A percentile compares a stretch with the other conserved stretches of the same genome.
Evolutionary conservation across 2,888 invertebrate genomes (phyloP).

Genomic region (Amphipoea lucens): DNA sequence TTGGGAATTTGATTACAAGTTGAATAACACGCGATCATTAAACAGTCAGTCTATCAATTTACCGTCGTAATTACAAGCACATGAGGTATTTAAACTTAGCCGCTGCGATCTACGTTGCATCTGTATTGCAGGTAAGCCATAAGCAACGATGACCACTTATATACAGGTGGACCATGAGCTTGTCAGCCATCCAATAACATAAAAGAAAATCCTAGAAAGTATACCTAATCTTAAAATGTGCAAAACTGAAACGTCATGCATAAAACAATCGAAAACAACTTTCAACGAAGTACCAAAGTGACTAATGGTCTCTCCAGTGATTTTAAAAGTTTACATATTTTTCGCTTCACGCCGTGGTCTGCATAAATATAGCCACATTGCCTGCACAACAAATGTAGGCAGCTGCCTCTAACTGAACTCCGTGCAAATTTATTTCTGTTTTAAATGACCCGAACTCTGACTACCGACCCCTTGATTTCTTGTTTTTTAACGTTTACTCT

Average conservation of each 20-base stretch:
- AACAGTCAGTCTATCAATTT: conserved; percentile 41
- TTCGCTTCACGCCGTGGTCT: conserved; percentile 8
- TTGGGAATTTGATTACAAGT: conserved; percentile 51
- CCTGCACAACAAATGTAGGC: conserved; percentile 58
- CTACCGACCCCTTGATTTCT: conserved; percentile 53
- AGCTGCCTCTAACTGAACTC: conserved; percentile 60
- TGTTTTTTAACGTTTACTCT: conserved; percentile 61
- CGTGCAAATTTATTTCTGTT: conserved; percentile 65
- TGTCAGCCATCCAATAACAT: not conserved
- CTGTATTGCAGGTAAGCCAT: not conserved
- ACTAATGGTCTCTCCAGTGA: conserved; percentile 13
- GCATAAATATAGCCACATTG: conserved; percentile 50
- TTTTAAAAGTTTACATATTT: conserved; percentile 36
- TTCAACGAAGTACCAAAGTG: conserved; percentile 16
- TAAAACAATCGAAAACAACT: conserved; percentile 20
- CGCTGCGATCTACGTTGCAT: not conserved
- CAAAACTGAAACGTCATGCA: not conserved
- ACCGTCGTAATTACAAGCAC: conserved; percentile 18
- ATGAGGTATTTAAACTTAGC: conserved; percentile 15
- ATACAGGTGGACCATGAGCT: not conserved
- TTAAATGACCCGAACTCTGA: conserved; percentile 66
- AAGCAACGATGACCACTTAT: not conserved
- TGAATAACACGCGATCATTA: conserved; percentile 38
- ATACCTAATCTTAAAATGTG: not conserved
- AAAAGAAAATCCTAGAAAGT: not conserved